Evolutionary conservation across 2,797 vertebrate species (phyloP).

Genomic region (Macropodus opercularis): DNA sequence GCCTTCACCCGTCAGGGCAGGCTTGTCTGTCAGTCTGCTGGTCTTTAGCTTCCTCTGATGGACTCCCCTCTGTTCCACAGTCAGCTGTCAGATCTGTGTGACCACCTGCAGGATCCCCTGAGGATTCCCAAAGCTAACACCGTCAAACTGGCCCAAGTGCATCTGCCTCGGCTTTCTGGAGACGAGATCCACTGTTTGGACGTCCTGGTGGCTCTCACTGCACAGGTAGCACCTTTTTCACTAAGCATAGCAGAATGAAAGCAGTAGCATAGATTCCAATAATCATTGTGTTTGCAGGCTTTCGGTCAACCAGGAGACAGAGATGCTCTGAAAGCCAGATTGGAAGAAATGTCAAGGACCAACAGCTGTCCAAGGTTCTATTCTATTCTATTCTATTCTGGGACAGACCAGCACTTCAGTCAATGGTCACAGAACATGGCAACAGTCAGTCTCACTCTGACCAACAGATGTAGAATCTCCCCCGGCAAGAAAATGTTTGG

Average conservation of each 20-base stretch:
- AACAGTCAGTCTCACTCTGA: no score
- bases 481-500: no score
- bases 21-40: no score
- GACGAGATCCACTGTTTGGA: constrained; percentile 93
- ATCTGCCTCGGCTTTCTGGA: constrained; percentile 88
- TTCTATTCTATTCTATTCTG: no score
- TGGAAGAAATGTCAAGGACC: constrained; percentile 91
- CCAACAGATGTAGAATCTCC: no score
- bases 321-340: constrained; percentile 86
- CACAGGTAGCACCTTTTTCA: constrained; percentile 78
- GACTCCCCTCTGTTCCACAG: constrained; percentile 41
- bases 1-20: no score
- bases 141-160: constrained; percentile 86
- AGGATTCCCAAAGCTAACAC: constrained; percentile 90
- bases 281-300: constrained; percentile 49
- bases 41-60: background rate
- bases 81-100: constrained; percentile 89
- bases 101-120: constrained; percentile 88
- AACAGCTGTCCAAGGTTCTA: constrained; percentile 85
- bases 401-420: no score
- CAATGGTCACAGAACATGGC: no score
- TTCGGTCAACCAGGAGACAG: constrained; percentile 86
- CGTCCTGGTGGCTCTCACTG: constrained; percentile 87
- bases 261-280: background rate
- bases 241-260: background rate